phyloP scores from a whole-genome alignment of 2,797 vertebrate species.

The Gallinago solitaria region DNA sequence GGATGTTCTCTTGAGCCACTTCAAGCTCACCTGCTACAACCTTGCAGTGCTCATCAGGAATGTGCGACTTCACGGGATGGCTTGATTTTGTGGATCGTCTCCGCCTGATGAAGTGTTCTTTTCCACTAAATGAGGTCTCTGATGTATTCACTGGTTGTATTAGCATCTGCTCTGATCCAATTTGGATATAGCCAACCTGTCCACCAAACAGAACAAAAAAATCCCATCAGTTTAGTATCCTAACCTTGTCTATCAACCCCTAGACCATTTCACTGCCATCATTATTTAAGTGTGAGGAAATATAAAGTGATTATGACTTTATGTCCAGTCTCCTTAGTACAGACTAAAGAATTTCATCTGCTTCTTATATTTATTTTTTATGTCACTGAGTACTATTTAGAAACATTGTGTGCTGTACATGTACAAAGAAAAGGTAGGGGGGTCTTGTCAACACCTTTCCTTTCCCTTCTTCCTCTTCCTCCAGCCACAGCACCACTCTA shows the following conservation, averaged over 20 bases:
- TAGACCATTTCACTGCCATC: not conserved
- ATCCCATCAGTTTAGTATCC: not conserved
- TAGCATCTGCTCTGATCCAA: conserved; percentile 85
- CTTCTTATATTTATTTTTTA: not conserved
- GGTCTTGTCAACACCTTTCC: not conserved
- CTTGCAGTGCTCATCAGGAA: conserved; percentile 75
- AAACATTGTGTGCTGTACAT: not conserved
- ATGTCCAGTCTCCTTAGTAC: not conserved
- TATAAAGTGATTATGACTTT: not conserved
- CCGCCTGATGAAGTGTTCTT: conserved; percentile 82
- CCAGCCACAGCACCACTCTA: not conserved
- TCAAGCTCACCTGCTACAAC: conserved; percentile 84
- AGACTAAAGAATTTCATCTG: not conserved
- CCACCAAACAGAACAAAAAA: conserved; percentile 23
- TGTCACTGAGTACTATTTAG: not conserved
- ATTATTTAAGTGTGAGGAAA: not conserved
- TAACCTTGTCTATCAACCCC: not conserved
- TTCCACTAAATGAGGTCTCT: conserved; percentile 78
- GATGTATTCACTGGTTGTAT: conserved; percentile 85
- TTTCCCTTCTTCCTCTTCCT: not conserved
- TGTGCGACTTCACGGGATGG: not conserved
- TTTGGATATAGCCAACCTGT: conserved; percentile 89
- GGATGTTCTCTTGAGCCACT: not conserved
- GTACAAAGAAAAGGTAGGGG: not conserved
- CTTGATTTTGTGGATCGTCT: conserved; percentile 64